Evolutionary conservation across 1,140 invertebrate genomes (phyloP), one percentile per base, ranked within the genome.

Genomic region (Cotesia typhae): DNA sequence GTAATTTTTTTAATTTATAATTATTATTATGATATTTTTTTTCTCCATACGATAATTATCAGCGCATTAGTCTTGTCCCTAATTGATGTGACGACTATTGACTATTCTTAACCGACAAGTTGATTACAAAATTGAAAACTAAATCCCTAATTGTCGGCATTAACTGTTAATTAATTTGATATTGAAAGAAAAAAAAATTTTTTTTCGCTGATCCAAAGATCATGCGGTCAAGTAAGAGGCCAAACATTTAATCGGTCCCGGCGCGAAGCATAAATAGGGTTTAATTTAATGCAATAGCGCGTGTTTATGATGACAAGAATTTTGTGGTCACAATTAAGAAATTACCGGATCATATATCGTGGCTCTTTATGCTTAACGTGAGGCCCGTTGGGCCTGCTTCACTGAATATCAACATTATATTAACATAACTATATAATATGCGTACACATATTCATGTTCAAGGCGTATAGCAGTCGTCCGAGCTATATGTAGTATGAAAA

Each of bases 271-370:
- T 47, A 47, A 47, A 47, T 47, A 47, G 6, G 41, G 1, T 47
- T 47, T 9, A 47, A 47, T 6, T 47, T 47, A 47, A 47, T 47
- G 41, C 10, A 47, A 47, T 47, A 47, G 41, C 41, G 41, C 41
- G 41, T 83, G 75, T 85, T 86, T 85, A 85, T 80, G 83, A 84
- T 84, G 84, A 85, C 83, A 85, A 83, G 84, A 85, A 85, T 86
- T 86, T 82, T 84, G 79, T 79, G 78, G 68, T 75, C 78, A 82
- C 83, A 85, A 87, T 86, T 87, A 85, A 87, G 84, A 86, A 86
- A 87, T 87, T 86, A 85, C 84, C 82, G 75, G 78, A 74, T 80
- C 84, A 81, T 85, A 86, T 85, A 86, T 87, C 80, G 80, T 82
- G 63, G 60, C 77, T 79, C 83, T 87, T 86, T 87, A 87, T 85